Base-by-base conservation (phyloP, 1,140 invertebrate species). In the Elysia chlorotica region DNA sequence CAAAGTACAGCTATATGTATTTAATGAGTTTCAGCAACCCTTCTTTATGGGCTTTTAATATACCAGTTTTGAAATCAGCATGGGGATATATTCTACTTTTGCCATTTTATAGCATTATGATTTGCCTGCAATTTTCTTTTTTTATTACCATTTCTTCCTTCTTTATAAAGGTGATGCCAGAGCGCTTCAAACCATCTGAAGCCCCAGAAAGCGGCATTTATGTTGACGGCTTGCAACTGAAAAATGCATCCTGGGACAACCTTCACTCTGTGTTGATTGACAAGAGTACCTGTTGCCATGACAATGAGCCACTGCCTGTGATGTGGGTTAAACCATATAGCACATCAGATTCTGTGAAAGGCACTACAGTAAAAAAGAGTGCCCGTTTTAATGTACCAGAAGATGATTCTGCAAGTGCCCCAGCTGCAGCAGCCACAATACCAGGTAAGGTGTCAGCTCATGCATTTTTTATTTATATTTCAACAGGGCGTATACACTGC, bases 261-360 rank as follows among this genome's bases (percentile, higher is more conserved):
- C 76, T 74, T 0, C 59, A 73, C 37, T 73, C 73, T 0, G 72
- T 79, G 19, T 65, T 85, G 17, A 78, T 73, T 61, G 76, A 78
- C 30, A 71, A 71, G 28, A 62, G 71, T 25, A 62, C 79, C 5
- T 79, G 80, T 33, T 65, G 59, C 57, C 59, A 59, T 1, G 67
- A 48, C 30, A 14, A 37, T 17, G 78, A 82, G 37, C 67, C 71
- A 1, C 77, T 86, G 71, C 83, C 85, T 4, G 48, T 77, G 2
- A 63, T 86, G 33, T 86, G 85, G 82, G 66, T 85, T 0, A 81
- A 82, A 70, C 81, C 82, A n/a, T n/a, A n/a, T n/a, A n/a, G n/a
- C n/a, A n/a, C n/a, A n/a, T n/a, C n/a, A 19, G 38, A 57, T 17
- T 63, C 69, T 73, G 53, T 65, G 21, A 19, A 70, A 38, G 25